These are phyloP conservation scores for Bolinopsis microptera DNA, from an alignment of 37 sponge, comb jelly and placozoan species.

Conservation along the genomic window DNA sequence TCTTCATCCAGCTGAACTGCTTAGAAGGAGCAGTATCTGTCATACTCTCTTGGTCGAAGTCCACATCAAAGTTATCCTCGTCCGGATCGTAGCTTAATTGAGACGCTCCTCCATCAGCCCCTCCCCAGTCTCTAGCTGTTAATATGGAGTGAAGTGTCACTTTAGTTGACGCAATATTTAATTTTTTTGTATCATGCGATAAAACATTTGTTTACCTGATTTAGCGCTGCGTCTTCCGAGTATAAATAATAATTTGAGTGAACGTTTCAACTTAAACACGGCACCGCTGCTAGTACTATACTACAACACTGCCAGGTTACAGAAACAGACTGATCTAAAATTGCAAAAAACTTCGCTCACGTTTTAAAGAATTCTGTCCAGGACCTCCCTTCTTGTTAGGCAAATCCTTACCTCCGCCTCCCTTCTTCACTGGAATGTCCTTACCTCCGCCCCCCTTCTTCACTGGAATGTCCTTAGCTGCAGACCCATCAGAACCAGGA, in stretches of 20 bases:
- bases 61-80: background rate
- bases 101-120: background rate
- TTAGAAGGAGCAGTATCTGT: background rate
- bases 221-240: too few relatives aligned
- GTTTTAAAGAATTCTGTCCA: background rate
- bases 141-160: background rate
- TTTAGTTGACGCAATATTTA: too few relatives aligned
- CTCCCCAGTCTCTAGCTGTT: background rate
- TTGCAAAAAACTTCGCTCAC: too few relatives aligned
- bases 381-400: background rate
- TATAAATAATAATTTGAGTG: too few relatives aligned
- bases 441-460: too few relatives aligned
- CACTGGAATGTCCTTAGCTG: background rate
- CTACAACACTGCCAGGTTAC: too few relatives aligned
- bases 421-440: background rate
- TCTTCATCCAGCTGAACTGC: slow-evolving; percentile 1
- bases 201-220: too few relatives aligned
- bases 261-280: too few relatives aligned
- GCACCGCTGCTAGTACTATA: too few relatives aligned
- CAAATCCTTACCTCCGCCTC: too few relatives aligned
- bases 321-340: too few relatives aligned
- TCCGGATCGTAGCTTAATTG: background rate
- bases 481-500: background rate
- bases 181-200: too few relatives aligned
- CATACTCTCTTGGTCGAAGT: background rate